Conservation (phyloP, 2,797 vertebrate genomes). For the Scarus forsteni region DNA sequence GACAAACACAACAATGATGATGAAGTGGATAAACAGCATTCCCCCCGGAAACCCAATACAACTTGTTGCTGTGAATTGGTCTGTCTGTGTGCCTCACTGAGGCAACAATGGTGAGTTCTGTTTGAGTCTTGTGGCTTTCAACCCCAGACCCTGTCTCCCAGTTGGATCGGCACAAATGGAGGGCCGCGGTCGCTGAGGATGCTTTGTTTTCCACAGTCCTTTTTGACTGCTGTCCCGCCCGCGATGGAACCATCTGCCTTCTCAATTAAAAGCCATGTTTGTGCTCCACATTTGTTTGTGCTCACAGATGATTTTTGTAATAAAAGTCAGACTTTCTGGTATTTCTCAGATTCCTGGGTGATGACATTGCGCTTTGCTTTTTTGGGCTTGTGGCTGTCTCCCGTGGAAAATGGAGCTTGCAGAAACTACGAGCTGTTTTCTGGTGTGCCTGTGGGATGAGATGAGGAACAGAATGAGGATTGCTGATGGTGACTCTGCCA, state of each 20-base stretch:
- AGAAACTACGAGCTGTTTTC: constrained; percentile 80
- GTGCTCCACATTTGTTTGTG: constrained; percentile 81
- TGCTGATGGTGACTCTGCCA: constrained; percentile 71
- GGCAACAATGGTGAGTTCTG: constrained; percentile 77
- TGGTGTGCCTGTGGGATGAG: constrained; percentile 78
- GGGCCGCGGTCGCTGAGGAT: constrained; percentile 67
- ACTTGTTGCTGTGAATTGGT: constrained; percentile 71
- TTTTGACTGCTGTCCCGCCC: constrained; percentile 57
- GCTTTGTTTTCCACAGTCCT: constrained; percentile 76
- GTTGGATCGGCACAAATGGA: constrained; percentile 69
- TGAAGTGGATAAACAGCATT: constrained; percentile 73
- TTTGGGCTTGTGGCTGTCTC: constrained; percentile 79
- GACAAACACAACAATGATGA: constrained; percentile 74
- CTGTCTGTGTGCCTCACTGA: constrained; percentile 71
- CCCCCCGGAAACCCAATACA: constrained; percentile 69
- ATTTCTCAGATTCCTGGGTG: constrained; percentile 82
- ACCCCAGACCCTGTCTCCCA: constrained; percentile 74
- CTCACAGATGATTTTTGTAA: constrained; percentile 80
- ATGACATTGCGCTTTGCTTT: constrained; percentile 78
- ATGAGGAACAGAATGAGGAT: constrained; percentile 80
- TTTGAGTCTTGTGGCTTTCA: constrained; percentile 79
- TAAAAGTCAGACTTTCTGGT: constrained; percentile 83
- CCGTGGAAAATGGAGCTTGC: constrained; percentile 79
- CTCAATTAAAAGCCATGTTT: constrained; percentile 80
- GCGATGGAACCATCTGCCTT: constrained; percentile 73